Base-by-base conservation (phyloP, 2,888 invertebrate genomes). In the Lampropteryx suffumata region DNA sequence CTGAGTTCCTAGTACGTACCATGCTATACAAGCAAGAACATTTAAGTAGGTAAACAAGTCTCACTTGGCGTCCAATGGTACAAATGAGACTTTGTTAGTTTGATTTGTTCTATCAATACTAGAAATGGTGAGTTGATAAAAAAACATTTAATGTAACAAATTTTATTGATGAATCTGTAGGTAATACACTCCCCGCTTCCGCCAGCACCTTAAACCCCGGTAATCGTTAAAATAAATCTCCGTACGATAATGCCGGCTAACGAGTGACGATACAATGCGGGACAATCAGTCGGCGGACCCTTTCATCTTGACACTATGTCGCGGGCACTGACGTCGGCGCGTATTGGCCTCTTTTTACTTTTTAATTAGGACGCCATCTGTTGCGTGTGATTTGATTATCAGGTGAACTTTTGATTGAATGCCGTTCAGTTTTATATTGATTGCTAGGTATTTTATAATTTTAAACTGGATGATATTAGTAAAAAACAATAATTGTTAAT, bases 211-310 rank as follows among this genome's bases (percentile, higher is more conserved):
- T 11, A 51, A 71, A 64, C 59, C 50, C 55, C 57, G 69, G 64
- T 88, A 88, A 89, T 89, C 89, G 85, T 82, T 85, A 78, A 86
- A 86, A 88, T 87, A 89, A 89, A 89, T 89, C 89, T 87, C 79
- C 77, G 76, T 83, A 84, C 87, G 85, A 85, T 87, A 87, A 87
- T 86, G 79, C 79, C 71, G 81, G 73, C 84, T 88, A 89, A 89
- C 89, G 84, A 89, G 83, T 85, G 86, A 83, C 84, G 87, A 84
- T 83, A 88, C 89, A 86, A 89, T 86, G 85, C 87, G 78, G 79
- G 87, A 86, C 89, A 88, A 88, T 86, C 87, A 86, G 64, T 44
- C 75, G 83, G 87, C 88, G 88, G 88, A 55, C 54, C 66, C 84
- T 89, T 89, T 89, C 84, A 89, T 89, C 88, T 78, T 79, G 84